Percentiles rank a stretch among this genome's conserved stretches.
Conservation (phyloP, 2,797 vertebrate species). For the Steatocranus sp. region DNA sequence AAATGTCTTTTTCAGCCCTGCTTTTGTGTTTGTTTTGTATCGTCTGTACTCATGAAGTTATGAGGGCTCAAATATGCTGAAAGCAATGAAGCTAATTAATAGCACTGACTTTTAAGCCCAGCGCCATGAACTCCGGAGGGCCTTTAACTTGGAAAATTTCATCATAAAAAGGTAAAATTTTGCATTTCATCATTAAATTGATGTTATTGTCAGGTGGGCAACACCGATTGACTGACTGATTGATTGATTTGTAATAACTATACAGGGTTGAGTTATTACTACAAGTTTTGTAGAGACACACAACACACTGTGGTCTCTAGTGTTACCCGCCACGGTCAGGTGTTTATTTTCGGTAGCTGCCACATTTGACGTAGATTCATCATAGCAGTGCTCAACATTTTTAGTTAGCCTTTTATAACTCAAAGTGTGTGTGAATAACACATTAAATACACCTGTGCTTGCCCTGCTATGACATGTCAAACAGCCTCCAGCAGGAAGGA, state of each 20-base stretch:
- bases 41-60: neutral
- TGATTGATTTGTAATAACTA: neutral
- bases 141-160: neutral
- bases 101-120: neutral
- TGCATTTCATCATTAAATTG: neutral
- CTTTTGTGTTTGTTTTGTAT: neutral
- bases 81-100: neutral
- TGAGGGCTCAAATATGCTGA: neutral
- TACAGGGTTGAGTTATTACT: neutral
- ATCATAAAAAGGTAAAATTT: neutral
- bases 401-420: neutral
- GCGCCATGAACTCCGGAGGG: neutral
- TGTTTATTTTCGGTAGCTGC: neutral
- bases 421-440: neutral
- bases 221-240: neutral
- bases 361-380: neutral
- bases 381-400: neutral
- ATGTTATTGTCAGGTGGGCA: neutral
- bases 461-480: neutral
- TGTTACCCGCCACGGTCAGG: neutral
- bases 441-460: neutral
- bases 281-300: neutral
- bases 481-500: neutral
- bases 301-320: neutral
- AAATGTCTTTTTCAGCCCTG: neutral